A percentile compares a stretch with the other conserved stretches of the same genome.
These are phyloP conservation scores for Thereuonema tuberculata DNA, from an alignment of 1,140 invertebrate species.

Conservation along the genomic window DNA sequence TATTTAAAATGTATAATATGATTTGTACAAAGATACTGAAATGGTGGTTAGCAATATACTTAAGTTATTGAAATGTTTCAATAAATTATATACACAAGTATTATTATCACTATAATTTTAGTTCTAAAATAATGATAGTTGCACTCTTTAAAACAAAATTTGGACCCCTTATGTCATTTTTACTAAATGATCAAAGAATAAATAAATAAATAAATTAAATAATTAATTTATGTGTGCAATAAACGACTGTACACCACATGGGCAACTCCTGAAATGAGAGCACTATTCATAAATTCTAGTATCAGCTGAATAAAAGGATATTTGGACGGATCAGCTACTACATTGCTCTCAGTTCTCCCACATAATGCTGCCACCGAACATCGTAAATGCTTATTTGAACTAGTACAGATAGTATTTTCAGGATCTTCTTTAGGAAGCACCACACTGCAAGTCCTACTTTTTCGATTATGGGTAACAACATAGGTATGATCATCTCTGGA, in stretches of 20 bases:
- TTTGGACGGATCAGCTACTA: background rate
- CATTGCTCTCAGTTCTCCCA: background rate
- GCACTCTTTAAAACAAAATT: too few species aligned
- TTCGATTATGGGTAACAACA: slow-evolving; percentile 1
- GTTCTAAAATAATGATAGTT: too few species aligned
- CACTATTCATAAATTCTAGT: slow-evolving; percentile 25
- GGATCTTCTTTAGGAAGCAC: background rate
- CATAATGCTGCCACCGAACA: background rate
- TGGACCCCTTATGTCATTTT: too few species aligned
- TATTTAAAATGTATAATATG: too few species aligned
- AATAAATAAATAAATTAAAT: background rate
- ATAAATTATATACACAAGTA: too few species aligned
- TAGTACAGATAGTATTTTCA: background rate
- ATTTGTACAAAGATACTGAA: too few species aligned
- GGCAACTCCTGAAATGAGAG: slow-evolving; percentile 24
- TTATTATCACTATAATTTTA: too few species aligned
- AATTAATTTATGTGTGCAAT: background rate
- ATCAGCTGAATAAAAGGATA: slow-evolving; percentile 24
- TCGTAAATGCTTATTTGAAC: background rate
- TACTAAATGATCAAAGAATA: too few species aligned
- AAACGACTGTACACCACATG: slow-evolving; percentile 24
- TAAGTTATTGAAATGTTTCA: too few species aligned
- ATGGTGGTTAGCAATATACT: too few species aligned
- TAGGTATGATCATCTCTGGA: slow-evolving; percentile 6
- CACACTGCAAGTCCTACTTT: background rate